Evolutionary conservation across 2,888 invertebrate genomes (phyloP).

Genomic region (Pachycephus smyrnensis): DNA sequence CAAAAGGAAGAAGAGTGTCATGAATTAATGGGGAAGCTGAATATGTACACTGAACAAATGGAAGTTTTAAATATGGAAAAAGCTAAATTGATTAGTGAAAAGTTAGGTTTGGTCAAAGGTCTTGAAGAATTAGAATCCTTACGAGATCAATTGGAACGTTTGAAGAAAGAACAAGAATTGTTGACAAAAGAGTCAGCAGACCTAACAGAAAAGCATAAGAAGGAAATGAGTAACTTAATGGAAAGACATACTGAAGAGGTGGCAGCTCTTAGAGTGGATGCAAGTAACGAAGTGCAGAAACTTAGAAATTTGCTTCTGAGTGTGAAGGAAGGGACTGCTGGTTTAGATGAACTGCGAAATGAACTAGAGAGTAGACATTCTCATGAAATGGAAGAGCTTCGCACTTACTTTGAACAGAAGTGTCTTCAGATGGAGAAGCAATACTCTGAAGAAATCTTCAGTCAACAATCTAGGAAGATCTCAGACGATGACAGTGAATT

Average conservation of each 20-base stretch:
- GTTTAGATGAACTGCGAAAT: conserved; percentile 70
- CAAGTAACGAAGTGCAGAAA: conserved; percentile 65
- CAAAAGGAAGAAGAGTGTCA: neutral
- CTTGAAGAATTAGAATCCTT: conserved; percentile 32
- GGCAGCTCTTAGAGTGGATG: conserved; percentile 40
- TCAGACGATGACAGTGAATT: conserved; percentile 66
- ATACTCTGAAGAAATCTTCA: conserved; percentile 79
- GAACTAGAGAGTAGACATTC: conserved; percentile 77
- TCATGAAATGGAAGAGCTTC: conserved; percentile 82
- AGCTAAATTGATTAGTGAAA: conserved; percentile 32
- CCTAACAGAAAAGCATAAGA: conserved; percentile 34
- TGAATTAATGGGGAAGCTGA: neutral
- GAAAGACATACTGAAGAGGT: conserved; percentile 46
- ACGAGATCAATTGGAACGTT: conserved; percentile 37
- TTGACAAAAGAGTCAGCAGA: conserved; percentile 41
- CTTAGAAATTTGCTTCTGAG: conserved; percentile 71
- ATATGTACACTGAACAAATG: neutral
- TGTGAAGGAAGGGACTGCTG: conserved; percentile 72
- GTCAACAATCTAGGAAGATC: conserved; percentile 75
- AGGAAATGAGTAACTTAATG: conserved; percentile 38
- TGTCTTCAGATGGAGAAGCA: conserved; percentile 85
- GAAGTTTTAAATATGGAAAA: conserved; percentile 13
- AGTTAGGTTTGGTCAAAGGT: conserved; percentile 35
- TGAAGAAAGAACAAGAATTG: conserved; percentile 46
- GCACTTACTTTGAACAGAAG: conserved; percentile 84